Base-by-base conservation (phyloP, 2,888 invertebrate genomes). In the Hypolimnas misippus region DNA sequence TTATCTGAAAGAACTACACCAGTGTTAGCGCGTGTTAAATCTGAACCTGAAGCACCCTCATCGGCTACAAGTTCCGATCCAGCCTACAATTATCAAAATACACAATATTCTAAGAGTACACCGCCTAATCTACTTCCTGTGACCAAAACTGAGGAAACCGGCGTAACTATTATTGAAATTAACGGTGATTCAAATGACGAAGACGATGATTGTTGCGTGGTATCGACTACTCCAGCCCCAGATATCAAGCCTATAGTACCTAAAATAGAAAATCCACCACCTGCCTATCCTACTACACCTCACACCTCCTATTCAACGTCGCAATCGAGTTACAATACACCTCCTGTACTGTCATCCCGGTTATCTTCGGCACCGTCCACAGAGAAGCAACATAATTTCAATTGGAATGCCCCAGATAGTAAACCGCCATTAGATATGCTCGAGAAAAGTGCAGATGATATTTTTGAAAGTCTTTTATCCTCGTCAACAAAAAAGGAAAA, bases 151-250 rank as follows among this genome's bases (percentile, higher is more conserved):
- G 91, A 91, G 75, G 84, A 87, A 42, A 68, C 72, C 0, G 76
- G 75, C 10, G 68, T 86, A 31, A 86, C 89, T 0, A 79, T 92
- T 16, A 91, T 92, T 63, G 92, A 92, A 78, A 92, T 92, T 53
- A 90, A 91, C 70, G 90, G 92, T 10, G 92, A 92, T 71, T 90
- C 90, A 0, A 87, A 89, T 67, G 91, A 91, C 44, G 91, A 92
- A 72, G 92, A 91, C 49, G 92, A 92, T 63, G 92, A 92, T 70
- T 91, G 91, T 62, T 92, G 92, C 64, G 91, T 92, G 1, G 91
- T 92, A 1, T 91, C 90, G 0, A 83, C 91, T 0, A 91, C 90
- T 1, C 91, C 90, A 0, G 89, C 91, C 2, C 83, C 88, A 1
- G 89, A 89, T 61, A 70, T 88, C 4, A 91, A 91, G 66, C 90